Percentiles rank a stretch among this genome's conserved stretches.
Evolutionary conservation across 2,113 vertebrate genomes (phyloP).

Genomic region (Narcine bancroftii): DNA sequence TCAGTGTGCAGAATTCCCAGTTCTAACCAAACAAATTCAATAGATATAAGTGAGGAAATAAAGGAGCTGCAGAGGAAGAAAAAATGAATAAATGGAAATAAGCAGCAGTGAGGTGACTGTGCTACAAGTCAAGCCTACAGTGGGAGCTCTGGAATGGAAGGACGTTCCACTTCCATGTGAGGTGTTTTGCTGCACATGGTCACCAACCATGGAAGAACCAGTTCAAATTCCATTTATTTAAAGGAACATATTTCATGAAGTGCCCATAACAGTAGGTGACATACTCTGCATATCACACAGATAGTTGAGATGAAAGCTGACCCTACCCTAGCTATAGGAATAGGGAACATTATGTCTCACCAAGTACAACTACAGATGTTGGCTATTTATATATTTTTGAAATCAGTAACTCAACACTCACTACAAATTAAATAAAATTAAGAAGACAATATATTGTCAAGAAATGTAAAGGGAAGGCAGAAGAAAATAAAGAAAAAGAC

Average conservation of each 20-base stretch:
- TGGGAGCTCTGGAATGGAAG: not conserved
- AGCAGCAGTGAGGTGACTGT: not conserved
- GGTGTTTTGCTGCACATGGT: not conserved
- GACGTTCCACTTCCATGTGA: not conserved
- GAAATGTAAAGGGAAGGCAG: not conserved
- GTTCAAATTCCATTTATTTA: not conserved
- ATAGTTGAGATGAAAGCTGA: not conserved
- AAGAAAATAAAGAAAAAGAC: not conserved
- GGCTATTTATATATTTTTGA: not conserved
- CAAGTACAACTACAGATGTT: not conserved
- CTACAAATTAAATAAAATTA: not conserved
- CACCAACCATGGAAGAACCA: not conserved
- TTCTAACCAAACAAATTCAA: no score
- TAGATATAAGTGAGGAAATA: not conserved
- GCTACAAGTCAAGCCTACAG: not conserved
- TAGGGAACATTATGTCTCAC: not conserved
- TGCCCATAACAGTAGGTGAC: not conserved
- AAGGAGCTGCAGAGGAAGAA: not conserved
- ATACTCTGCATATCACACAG: not conserved
- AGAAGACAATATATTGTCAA: conserved; percentile 1
- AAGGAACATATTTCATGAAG: not conserved
- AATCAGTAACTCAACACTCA: not conserved
- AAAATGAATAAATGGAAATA: not conserved
- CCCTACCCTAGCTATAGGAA: not conserved
- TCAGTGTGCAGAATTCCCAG: no score